These are phyloP conservation scores for Coelinius sp. DNA, from an alignment of 2,888 invertebrate genomes.

Conservation along the genomic window DNA sequence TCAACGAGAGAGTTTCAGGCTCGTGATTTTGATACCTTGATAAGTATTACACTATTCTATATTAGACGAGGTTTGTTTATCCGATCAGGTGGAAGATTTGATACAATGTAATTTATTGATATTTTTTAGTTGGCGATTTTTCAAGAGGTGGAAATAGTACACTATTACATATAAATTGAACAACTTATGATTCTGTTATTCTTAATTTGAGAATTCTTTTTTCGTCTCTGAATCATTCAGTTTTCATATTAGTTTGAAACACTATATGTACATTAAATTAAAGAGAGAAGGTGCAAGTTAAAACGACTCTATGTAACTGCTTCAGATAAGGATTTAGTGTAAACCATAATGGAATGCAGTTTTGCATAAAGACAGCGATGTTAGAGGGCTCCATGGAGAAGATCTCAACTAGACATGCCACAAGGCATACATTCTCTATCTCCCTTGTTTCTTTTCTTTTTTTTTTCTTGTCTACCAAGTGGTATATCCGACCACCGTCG, in stretches of 20 bases:
- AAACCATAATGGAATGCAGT: conserved; percentile 62
- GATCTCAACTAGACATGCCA: conserved; percentile 31
- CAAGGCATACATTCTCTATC: conserved; percentile 23
- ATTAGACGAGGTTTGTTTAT: neutral
- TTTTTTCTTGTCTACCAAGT: conserved; percentile 17
- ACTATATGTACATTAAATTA: conserved; percentile 60
- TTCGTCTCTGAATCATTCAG: too few relatives aligned
- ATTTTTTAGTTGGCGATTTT: too few relatives aligned
- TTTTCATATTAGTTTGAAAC: too few relatives aligned
- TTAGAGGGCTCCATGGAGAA: conserved; percentile 43
- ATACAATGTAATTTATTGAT: neutral
- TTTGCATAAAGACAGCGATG: conserved; percentile 54
- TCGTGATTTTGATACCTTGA: conserved; percentile 1
- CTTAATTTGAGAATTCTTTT: too few relatives aligned
- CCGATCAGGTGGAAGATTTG: neutral
- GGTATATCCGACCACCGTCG: conserved; percentile 34
- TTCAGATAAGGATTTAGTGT: conserved; percentile 65
- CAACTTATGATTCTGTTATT: too few relatives aligned
- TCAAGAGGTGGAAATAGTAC: too few relatives aligned
- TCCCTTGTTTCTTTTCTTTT: neutral
- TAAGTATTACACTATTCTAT: neutral
- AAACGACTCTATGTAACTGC: conserved; percentile 63
- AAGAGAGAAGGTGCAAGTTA: conserved; percentile 62
- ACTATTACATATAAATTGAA: too few relatives aligned
- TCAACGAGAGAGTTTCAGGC: neutral